Conservation (phyloP, 2,888 invertebrate species). For the Leptogaster cylindrica region DNA sequence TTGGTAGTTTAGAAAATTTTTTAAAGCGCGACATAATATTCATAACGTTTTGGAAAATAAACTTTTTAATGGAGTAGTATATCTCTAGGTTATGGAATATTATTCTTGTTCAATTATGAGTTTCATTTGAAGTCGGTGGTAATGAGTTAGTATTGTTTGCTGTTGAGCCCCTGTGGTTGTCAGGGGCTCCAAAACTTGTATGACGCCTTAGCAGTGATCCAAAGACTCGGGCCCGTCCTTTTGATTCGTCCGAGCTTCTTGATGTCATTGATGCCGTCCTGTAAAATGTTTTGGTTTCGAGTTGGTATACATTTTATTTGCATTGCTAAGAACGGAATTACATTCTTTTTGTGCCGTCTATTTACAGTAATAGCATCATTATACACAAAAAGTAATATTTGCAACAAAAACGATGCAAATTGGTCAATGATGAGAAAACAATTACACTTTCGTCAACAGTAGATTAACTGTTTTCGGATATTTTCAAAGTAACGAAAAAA, state of each 20-base stretch:
- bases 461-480: too few relatives aligned
- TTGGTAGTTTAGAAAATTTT: too few relatives aligned
- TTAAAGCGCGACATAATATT: too few relatives aligned
- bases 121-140: constrained; percentile 50
- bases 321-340: constrained; percentile 29
- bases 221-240: constrained; percentile 53
- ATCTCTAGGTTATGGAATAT: background rate
- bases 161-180: constrained; percentile 49
- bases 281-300: constrained; percentile 50
- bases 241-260: constrained; percentile 53
- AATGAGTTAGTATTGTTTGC: constrained; percentile 42
- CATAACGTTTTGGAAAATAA: too few relatives aligned
- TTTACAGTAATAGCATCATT: constrained; percentile 21
- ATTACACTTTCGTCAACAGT: too few relatives aligned
- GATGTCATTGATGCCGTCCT: constrained; percentile 55
- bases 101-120: constrained; percentile 46
- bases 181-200: constrained; percentile 54
- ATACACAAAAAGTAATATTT: too few relatives aligned
- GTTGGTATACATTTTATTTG: constrained; percentile 45
- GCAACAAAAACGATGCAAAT: too few relatives aligned
- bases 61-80: too few relatives aligned
- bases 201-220: constrained; percentile 54
- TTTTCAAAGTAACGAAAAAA: too few relatives aligned
- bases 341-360: background rate
- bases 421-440: too few relatives aligned